Percentiles rank a stretch among this genome's conserved stretches.
These are phyloP conservation scores for Callithrix jacchus DNA, from an alignment of 2,113 vertebrate species.

Conservation along the genomic window DNA sequence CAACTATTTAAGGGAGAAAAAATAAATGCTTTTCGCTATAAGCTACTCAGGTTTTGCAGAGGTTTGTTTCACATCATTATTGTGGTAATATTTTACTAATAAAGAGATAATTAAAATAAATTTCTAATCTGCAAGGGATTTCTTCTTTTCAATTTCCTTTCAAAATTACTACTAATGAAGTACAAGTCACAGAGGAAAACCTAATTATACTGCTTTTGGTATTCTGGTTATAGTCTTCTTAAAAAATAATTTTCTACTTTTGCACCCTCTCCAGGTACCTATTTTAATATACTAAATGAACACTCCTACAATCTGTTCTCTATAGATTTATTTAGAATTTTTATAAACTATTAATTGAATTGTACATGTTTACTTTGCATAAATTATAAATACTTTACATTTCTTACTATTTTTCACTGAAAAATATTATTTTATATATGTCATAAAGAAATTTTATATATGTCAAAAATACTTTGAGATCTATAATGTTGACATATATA, in stretches of 20 bases:
- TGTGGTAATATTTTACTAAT: not conserved
- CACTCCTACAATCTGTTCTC: not conserved
- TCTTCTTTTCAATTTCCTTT: slow-evolving; percentile 24
- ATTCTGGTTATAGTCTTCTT: slow-evolving; percentile 5
- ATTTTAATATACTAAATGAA: not conserved
- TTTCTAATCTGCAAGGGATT: not conserved
- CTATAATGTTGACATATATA: not conserved
- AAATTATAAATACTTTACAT: not conserved
- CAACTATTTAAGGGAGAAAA: not conserved
- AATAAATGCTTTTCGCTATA: not conserved
- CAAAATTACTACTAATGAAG: slow-evolving; percentile 37
- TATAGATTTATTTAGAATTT: not conserved
- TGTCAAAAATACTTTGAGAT: no score
- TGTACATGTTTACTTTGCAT: not conserved
- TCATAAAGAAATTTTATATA: no score
- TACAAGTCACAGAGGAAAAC: not conserved
- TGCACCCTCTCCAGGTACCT: not conserved
- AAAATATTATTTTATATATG: no score
- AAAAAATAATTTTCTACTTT: not conserved
- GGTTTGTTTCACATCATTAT: not conserved
- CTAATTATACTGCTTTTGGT: not conserved
- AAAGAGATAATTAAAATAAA: slow-evolving; percentile 31
- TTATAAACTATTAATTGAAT: not conserved
- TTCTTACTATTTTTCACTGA: not conserved
- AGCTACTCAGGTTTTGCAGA: not conserved